Evolutionary conservation across 2,888 invertebrate species (phyloP), one percentile per base, ranked within the genome.

Genomic region (Drosophila testacea): DNA sequence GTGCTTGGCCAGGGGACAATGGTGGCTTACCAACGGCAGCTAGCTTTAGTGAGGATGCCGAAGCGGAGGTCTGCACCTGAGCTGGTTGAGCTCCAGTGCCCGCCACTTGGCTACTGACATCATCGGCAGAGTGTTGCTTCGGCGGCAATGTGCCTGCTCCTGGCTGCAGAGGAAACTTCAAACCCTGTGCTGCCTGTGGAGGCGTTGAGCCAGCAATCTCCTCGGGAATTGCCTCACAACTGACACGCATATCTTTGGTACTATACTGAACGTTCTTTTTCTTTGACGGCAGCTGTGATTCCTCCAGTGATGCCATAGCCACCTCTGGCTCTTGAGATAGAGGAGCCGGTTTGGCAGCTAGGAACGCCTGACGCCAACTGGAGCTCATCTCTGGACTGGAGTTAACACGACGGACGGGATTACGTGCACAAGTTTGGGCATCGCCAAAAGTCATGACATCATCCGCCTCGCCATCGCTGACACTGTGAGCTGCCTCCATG

Each of bases 301-400:
- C 77, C 9, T 79, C 74, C 7, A 73, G 47, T 4, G 55, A 54
- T 5, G 72, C n/a, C 7, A 48, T 52, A 1, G 66, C 50, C 34
- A 60, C 22, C 41, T 73, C 66, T 16, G 73, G 88, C 71, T 88
- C 94, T 93, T 88, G 94, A 4, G 83, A 84, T 4, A 91, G 65
- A 0, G 88, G 84, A 1, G 86, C 79, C 6, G 90, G 92, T 42
- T 92, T 92, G 34, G 86, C 79, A 3, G 83, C 78, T 11, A 95
- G 90, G 82, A 95, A 95, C 70, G 95, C 95, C 92, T 95, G 95
- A 77, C 96, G 96, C 96, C 96, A 97, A 89, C 95, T 96, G 1
- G 96, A 96, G 69, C 96, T 96, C 97, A 98, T 97, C 93, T 98
- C 98, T 1, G 97, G 97, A 83, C 97, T 97, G 56, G 97, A 97